Conservation (phyloP, 2,797 vertebrate species). For the Falco concolor region DNA sequence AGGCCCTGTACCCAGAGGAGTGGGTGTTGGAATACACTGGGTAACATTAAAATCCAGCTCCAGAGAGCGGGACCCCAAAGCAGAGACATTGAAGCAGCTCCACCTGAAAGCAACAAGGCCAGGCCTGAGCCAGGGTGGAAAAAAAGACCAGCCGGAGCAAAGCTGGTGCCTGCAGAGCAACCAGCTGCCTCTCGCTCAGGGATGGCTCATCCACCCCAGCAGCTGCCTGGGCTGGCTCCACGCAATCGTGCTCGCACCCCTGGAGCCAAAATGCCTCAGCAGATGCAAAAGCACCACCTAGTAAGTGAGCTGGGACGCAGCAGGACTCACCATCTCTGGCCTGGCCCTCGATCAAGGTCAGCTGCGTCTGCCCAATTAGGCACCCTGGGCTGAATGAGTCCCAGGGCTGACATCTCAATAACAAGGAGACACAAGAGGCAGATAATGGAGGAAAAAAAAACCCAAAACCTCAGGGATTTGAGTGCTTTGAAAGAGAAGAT, state of each 20-base stretch:
- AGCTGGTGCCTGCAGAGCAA: background rate
- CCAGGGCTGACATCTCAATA: background rate
- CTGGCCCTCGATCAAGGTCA: background rate
- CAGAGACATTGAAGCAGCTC: background rate
- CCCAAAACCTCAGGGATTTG: background rate
- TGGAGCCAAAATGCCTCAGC: background rate
- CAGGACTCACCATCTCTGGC: accelerated
- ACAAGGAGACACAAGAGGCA: background rate
- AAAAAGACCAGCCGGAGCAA: background rate
- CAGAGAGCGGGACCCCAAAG: background rate
- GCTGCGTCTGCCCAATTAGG: background rate
- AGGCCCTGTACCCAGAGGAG: accelerated
- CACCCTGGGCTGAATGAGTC: background rate
- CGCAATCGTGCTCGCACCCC: accelerated
- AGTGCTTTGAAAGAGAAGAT: background rate
- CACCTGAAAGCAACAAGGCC: background rate
- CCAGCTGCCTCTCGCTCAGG: accelerated
- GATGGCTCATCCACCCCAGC: background rate
- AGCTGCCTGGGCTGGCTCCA: background rate
- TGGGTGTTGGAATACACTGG: accelerated
- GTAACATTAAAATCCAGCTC: background rate
- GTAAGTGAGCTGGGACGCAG: background rate
- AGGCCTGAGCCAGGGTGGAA: background rate
- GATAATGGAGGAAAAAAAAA: background rate
- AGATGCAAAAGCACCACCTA: background rate